Evolutionary conservation across 2,797 vertebrate species (phyloP), one percentile per base, ranked within the genome.

Genomic region (Takifugu ocellatus): DNA sequence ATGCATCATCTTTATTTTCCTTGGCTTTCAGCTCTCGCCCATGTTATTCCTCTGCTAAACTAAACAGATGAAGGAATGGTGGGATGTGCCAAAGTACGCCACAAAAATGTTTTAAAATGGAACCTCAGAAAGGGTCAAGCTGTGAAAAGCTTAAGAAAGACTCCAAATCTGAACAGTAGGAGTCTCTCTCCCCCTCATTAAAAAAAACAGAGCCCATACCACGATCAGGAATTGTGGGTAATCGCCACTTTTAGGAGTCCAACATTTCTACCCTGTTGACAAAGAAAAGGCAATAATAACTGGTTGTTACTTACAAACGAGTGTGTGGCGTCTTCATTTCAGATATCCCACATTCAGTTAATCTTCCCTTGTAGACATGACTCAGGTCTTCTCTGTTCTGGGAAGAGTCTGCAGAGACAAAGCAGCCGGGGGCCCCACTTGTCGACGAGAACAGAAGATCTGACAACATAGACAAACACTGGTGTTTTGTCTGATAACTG

Each of bases 11-110:
- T 89, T 90, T 90, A 84, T 90, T 91, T 87, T 83, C 88, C 79
- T 90, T 91, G 89, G 90, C 90, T 75, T 25, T 3, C 45, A 47
- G 61, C 73, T 45, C 74, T 68, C 76, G 87, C 75, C 80, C 84
- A 77, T 84, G 84, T 83, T 88, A 81, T 83, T 85, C 85, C 83
- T 88, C 81, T 67, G 84, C 86, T 87, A 85, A 90, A 81, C 87
- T 85, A 91, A 91, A 91, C 87, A 90, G 86, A 84, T 80, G 85
- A 68, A 79, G 87, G 83, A 87, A 88, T 86, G 68, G 81, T 42
- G 56, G 66, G 62, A 69, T 59, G 75, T 80, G 89, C 90, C 88
- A 91, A 90, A 89, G 83, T 79, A 89, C 56, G 84, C 89, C 89
- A 75, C 66, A 80, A 61, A 84, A 79, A 82, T 84, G 75, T 83